These are phyloP conservation scores for Lacanobia wlatinum DNA, from an alignment of 2,888 invertebrate genomes.

Conservation along the genomic window DNA sequence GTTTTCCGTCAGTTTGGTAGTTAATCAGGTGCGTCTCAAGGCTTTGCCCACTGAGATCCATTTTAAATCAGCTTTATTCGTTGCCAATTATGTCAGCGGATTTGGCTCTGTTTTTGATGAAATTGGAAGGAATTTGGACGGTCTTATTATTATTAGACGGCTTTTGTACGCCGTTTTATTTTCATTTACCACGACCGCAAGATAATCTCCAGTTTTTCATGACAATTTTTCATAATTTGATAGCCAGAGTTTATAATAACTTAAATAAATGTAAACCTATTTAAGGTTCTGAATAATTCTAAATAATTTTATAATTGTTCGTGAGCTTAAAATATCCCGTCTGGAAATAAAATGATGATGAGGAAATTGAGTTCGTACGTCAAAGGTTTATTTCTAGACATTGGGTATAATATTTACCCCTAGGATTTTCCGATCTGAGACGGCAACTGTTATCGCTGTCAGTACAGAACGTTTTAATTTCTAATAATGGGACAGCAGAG, in stretches of 20 bases:
- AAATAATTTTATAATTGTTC: background rate
- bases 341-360: conserved; percentile 33
- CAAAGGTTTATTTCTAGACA: conserved; percentile 47
- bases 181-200: conserved; percentile 4
- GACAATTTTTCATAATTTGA: conserved; percentile 2
- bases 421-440: conserved; percentile 29
- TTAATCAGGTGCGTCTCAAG: conserved; percentile 47
- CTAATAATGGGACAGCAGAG: background rate
- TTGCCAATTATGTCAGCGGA: conserved; percentile 44
- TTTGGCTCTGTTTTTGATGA: conserved; percentile 44
- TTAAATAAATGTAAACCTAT: background rate
- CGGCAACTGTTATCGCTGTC: conserved; percentile 17
- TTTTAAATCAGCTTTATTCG: conserved; percentile 58
- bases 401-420: conserved; percentile 5
- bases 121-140: conserved; percentile 38
- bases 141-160: conserved; percentile 29
- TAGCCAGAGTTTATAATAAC: too few relatives aligned
- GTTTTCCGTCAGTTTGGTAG: conserved; percentile 45
- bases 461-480: conserved; percentile 5
- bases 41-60: conserved; percentile 44
- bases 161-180: conserved; percentile 21
- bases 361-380: conserved; percentile 43
- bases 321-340: background rate
- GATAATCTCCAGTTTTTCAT: background rate
- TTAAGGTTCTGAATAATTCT: background rate